phyloP scores from a whole-genome alignment of 2,113 vertebrate genomes.

The Oryzias javanicus region DNA sequence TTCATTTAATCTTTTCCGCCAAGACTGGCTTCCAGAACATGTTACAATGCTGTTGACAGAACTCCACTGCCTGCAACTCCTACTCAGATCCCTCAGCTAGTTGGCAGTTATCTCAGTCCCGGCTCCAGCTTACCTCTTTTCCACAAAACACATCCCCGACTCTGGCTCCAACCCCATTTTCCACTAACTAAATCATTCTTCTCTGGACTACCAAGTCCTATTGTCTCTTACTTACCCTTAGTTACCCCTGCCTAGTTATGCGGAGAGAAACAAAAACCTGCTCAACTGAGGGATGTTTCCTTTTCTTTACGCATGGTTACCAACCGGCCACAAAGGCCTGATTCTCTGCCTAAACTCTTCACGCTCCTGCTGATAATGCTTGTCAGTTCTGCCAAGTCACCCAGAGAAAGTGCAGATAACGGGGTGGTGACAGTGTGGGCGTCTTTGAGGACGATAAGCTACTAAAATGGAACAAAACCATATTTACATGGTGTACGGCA shows the following conservation, averaged over 20 bases:
- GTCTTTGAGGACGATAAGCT: constrained; percentile 46
- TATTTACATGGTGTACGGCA: constrained; percentile 53
- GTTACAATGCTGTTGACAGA: constrained; percentile 21
- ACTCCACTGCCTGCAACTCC: constrained; percentile 27
- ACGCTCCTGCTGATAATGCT: constrained; percentile 34
- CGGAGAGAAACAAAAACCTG: constrained; percentile 16
- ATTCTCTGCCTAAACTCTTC: constrained; percentile 40
- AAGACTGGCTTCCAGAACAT: constrained; percentile 19
- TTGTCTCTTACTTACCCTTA: constrained; percentile 28
- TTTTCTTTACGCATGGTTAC: constrained; percentile 23
- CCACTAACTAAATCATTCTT: constrained; percentile 8
- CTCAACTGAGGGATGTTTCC: constrained; percentile 33
- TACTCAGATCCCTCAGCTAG: constrained; percentile 27
- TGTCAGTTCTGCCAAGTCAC: constrained; percentile 31
- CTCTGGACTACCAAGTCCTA: constrained; percentile 5
- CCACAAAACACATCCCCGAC: constrained; percentile 4
- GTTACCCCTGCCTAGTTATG: constrained; percentile 9
- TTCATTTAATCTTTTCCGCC: constrained; percentile 1
- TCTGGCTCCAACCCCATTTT: constrained; percentile 33
- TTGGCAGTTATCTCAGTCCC: constrained; percentile 25
- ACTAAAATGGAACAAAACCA: constrained; percentile 44
- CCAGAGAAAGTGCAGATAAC: constrained; percentile 1
- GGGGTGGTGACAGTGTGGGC: constrained; percentile 1
- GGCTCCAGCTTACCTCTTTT: constrained; percentile 1
- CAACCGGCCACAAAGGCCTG: constrained; percentile 16